A percentile compares a stretch with the other conserved stretches of the same genome.
Evolutionary conservation across 2,113 vertebrate genomes (phyloP).

Genomic region (Tupaia chinensis): DNA sequence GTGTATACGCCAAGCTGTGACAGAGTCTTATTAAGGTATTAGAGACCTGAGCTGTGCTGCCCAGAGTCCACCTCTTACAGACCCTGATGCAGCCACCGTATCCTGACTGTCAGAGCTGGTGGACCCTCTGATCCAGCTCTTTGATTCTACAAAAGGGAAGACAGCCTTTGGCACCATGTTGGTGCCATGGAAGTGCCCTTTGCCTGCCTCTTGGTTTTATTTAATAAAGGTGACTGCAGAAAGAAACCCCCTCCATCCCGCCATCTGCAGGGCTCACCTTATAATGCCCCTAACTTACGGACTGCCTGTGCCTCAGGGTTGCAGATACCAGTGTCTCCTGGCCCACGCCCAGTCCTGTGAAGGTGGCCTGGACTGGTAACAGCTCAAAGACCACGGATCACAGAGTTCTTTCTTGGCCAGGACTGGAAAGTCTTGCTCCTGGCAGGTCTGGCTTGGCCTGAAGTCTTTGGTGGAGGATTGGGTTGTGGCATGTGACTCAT

Average conservation of each 20-base stretch:
- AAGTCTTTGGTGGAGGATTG: not conserved
- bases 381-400: constrained; percentile 53
- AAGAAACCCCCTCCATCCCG: not conserved
- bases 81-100: not conserved
- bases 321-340: no score
- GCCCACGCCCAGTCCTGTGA: not conserved
- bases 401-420: constrained; percentile 42
- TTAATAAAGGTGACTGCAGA: not conserved
- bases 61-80: not conserved
- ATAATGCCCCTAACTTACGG: no score
- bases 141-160: not conserved
- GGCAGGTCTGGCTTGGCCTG: not conserved
- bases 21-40: not conserved
- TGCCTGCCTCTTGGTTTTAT: not conserved
- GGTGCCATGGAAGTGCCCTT: not conserved
- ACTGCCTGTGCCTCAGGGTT: not conserved
- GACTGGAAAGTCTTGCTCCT: constrained; percentile 59
- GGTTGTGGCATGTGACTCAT: not conserved
- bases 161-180: not conserved
- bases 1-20: not conserved
- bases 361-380: constrained; percentile 34
- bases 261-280: not conserved
- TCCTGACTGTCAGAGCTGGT: not conserved
- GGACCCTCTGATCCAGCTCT: not conserved
- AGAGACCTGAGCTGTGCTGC: not conserved